phyloP scores from a whole-genome alignment of 2,888 invertebrate genomes.

The Amblyjoppa fuscipennis region DNA sequence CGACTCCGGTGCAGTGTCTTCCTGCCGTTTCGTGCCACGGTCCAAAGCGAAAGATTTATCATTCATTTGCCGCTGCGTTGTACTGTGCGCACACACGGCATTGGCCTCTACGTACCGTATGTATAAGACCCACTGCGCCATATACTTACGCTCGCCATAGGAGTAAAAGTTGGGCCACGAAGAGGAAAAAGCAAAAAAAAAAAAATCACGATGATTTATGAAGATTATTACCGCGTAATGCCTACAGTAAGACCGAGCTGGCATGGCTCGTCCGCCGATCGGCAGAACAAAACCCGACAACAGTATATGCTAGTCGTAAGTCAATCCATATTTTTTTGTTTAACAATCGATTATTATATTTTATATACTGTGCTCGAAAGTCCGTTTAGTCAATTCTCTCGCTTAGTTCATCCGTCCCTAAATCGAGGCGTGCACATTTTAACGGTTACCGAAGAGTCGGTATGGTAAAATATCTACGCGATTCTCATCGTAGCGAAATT shows the following conservation, averaged over 20 bases:
- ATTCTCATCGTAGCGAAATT: neutral
- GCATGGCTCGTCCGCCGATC: conserved; percentile 6
- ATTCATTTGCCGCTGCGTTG: conserved; percentile 51
- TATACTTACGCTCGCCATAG: neutral
- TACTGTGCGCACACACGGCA: conserved; percentile 6
- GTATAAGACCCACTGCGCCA: neutral
- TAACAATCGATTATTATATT: neutral
- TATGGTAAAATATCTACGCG: neutral
- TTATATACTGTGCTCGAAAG: neutral
- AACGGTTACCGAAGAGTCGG: neutral
- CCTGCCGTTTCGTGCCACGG: conserved; percentile 54
- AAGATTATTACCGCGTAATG: conserved; percentile 44
- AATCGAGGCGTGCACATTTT: neutral
- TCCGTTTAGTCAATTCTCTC: neutral
- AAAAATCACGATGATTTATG: conserved; percentile 52
- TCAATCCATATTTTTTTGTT: neutral
- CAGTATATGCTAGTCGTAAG: conserved; percentile 2
- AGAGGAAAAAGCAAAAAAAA: neutral
- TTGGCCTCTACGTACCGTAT: neutral
- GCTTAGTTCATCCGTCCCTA: neutral
- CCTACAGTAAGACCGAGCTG: neutral
- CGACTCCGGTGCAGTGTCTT: conserved; percentile 46
- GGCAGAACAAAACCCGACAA: conserved; percentile 2
- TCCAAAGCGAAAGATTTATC: conserved; percentile 54
- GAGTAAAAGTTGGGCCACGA: conserved; percentile 20